phyloP scores from a whole-genome alignment of 2,888 invertebrate genomes.

The Lasioglossum calceatum region DNA sequence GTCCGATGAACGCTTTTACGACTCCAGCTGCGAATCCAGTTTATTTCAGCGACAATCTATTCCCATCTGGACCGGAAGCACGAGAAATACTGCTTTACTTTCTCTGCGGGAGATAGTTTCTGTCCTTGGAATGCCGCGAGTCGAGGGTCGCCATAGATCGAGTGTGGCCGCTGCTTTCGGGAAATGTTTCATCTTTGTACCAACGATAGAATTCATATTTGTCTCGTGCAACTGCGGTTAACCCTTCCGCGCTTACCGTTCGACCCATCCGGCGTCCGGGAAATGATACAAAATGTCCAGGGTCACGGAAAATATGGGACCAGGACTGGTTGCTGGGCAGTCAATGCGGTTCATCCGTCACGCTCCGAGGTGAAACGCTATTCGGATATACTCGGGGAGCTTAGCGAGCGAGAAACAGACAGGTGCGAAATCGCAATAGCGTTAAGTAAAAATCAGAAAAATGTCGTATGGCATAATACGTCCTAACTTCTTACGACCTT shows the following conservation, averaged over 20 bases:
- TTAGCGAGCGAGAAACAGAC: too few species aligned
- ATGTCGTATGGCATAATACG: too few species aligned
- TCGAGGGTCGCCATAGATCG: neutral
- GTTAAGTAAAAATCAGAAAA: too few species aligned
- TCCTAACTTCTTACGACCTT: too few species aligned
- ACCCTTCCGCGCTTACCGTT: neutral
- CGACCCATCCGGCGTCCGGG: neutral
- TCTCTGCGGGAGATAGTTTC: conserved; percentile 11
- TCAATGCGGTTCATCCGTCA: too few species aligned
- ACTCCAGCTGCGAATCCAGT: conserved; percentile 1
- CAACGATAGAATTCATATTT: neutral
- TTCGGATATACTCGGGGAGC: too few species aligned
- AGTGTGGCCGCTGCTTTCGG: neutral
- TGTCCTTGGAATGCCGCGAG: conserved; percentile 3
- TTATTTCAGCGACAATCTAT: conserved; percentile 45
- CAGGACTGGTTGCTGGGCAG: too few species aligned
- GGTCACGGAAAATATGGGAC: neutral
- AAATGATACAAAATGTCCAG: too few species aligned
- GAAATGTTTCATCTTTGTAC: neutral
- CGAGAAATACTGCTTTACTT: conserved; percentile 28
- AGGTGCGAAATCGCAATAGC: too few species aligned
- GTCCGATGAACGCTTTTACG: conserved; percentile 37
- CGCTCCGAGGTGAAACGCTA: too few species aligned
- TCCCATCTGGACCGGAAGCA: conserved; percentile 28
- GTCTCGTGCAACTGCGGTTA: neutral